Base-by-base conservation (phyloP, 1,140 invertebrate species). In the Drosophila sechellia region DNA sequence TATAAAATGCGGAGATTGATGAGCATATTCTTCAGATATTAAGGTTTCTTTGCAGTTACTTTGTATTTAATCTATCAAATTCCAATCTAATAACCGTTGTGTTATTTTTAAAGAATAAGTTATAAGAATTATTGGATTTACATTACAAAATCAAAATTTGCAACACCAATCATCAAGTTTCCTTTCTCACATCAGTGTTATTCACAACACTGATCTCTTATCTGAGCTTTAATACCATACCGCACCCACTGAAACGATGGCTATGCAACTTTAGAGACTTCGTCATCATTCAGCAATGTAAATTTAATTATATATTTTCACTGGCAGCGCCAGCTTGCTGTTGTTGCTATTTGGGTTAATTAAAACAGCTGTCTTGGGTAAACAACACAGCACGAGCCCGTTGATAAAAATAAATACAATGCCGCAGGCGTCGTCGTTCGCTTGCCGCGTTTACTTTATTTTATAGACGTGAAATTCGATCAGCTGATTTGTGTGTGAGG, bases 331-430 rank as follows among this genome's bases (percentile, higher is more conserved):
- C 27, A 27, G 5, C 27, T 31, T 31, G 31, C 31, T 43, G 27
- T 42, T 69, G 40, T 77, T 69, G 65, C 69, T 76, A 77, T 87
- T 79, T 87, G 75, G 70, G 83, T 83, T 89, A 87, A 89, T 87
- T 83, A 79, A 87, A 84, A 89, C 83, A 87, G 83, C 83, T 87
- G 83, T 81, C 76, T 83, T 59, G 70, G 63, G 64, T 83, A 63
- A 61, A 70, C 50, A 72, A 58, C 58, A 58, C 58, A 64, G 55
- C 50, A 61, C 46, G 15, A 52, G 43, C 49, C 50, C 22, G 70
- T 59, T 65, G 59, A 64, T 74, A 77, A 55, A 70, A 78, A 79
- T 78, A 83, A 78, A 83, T 83, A 68, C 65, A 59, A 77, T 48
- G 50, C 56, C 35, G 57, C 22, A 15, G 40, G 42, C 50, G 63